Evolutionary conservation across 2,113 vertebrate species (phyloP).

Genomic region (Grammomys dolichurus): DNA sequence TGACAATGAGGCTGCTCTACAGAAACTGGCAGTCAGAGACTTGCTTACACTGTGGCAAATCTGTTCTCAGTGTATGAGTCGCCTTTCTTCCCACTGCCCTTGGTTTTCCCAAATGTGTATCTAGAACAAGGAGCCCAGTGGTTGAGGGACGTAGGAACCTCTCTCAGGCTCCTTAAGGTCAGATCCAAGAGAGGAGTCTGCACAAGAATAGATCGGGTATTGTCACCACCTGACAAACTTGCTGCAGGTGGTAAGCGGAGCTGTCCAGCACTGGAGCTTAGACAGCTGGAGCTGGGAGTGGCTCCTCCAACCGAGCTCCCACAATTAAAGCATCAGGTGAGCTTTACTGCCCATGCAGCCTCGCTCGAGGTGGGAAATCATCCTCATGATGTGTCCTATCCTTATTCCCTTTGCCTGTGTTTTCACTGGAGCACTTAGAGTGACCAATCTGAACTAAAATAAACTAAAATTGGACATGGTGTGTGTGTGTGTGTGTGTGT

Average conservation of each 20-base stretch:
- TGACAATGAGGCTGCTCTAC: background rate
- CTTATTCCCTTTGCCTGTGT: background rate
- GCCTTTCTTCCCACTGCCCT: background rate
- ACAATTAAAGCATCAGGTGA: background rate
- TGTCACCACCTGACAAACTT: fast-evolving
- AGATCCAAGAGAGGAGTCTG: background rate
- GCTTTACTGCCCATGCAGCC: background rate
- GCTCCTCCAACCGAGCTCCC: background rate
- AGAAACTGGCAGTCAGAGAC: background rate
- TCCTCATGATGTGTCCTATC: background rate
- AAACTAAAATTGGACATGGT: background rate
- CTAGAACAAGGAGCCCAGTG: background rate
- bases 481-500: background rate
- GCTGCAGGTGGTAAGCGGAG: slow-evolving; percentile 70
- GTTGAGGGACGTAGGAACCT: fast-evolving
- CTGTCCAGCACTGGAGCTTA: slow-evolving; percentile 85
- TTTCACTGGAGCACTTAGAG: background rate
- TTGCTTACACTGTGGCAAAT: too few species aligned
- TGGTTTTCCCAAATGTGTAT: background rate
- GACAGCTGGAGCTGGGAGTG: background rate
- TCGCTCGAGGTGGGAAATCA: background rate
- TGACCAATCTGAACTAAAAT: slow-evolving; percentile 3
- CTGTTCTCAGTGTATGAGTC: background rate
- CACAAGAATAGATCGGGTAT: fast-evolving
- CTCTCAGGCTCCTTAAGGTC: background rate